A percentile compares a stretch with the other conserved stretches of the same genome.
Evolutionary conservation across 2,113 vertebrate species (phyloP).

Genomic region (Garra rufa): DNA sequence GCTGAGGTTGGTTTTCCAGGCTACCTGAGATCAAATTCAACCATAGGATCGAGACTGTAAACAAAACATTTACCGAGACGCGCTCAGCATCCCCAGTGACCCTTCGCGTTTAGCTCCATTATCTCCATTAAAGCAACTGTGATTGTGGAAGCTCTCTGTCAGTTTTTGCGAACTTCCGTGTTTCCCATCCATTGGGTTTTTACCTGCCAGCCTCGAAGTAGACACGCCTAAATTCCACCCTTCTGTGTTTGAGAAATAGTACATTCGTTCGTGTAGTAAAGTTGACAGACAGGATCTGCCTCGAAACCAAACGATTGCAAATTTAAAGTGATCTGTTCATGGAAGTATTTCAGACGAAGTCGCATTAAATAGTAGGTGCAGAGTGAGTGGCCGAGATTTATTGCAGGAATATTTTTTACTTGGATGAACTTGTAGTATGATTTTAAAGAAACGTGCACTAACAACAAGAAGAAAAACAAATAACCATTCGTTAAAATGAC

Average conservation of each 20-base stretch:
- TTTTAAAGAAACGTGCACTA: neutral
- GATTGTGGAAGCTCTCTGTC: conserved; percentile 3
- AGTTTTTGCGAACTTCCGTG: conserved; percentile 26
- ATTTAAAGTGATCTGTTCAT: neutral
- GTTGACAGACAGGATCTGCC: conserved; percentile 31
- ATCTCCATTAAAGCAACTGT: neutral
- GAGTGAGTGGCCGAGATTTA: neutral
- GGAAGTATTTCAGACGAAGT: neutral
- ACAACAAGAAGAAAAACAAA: neutral
- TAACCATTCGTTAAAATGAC: neutral
- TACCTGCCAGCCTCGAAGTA: conserved; percentile 15
- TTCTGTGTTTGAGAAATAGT: neutral
- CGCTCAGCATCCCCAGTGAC: neutral
- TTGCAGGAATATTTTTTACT: neutral
- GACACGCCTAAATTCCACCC: conserved; percentile 46
- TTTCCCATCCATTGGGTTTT: conserved; percentile 25
- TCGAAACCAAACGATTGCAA: neutral
- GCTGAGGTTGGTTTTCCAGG: neutral
- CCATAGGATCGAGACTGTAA: neutral
- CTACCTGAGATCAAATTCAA: neutral
- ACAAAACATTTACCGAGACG: neutral
- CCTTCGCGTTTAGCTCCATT: neutral
- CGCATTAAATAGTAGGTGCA: neutral
- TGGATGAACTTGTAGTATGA: neutral
- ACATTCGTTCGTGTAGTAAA: neutral